phyloP scores from a whole-genome alignment of 2,797 vertebrate species.

The Rhynchotus rufescens region DNA sequence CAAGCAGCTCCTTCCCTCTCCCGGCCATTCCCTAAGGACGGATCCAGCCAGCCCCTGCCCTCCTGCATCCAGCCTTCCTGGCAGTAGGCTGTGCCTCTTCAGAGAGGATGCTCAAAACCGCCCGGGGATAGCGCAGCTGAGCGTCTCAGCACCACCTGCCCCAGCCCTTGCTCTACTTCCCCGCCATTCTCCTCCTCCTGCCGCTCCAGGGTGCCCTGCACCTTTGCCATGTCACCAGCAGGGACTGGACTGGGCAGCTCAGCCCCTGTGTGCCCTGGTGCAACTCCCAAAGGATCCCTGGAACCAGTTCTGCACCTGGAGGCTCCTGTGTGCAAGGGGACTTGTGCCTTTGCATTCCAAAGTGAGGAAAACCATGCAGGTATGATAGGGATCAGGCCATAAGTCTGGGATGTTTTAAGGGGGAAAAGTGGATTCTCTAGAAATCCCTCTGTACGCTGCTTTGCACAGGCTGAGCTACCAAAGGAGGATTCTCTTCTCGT shows the following conservation, averaged over 20 bases:
- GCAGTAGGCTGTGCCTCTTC: too few species aligned
- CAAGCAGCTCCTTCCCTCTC: fast-evolving
- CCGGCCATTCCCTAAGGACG: not conserved
- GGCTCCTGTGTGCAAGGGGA: fast-evolving
- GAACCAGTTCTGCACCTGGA: not conserved
- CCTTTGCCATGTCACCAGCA: too few species aligned
- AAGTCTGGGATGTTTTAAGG: conserved; percentile 2
- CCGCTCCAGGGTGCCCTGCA: too few species aligned
- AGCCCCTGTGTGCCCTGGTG: too few species aligned
- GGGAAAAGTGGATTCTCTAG: conserved; percentile 22
- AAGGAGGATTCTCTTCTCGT: conserved; percentile 48
- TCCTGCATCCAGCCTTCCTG: not conserved
- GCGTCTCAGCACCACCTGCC: not conserved
- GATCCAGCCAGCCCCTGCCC: not conserved
- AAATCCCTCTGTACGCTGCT: not conserved
- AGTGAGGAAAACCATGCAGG: not conserved
- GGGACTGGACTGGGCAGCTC: too few species aligned
- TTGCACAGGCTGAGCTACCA: not conserved
- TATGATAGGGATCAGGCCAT: not conserved
- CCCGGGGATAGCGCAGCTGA: not conserved
- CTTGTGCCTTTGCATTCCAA: fast-evolving
- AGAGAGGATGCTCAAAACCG: too few species aligned
- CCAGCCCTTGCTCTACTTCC: not conserved
- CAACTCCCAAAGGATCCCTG: not conserved
- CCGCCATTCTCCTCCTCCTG: not conserved